These are phyloP conservation scores for Alethe castanea DNA, from an alignment of 2,113 vertebrate genomes.

Conservation along the genomic window DNA sequence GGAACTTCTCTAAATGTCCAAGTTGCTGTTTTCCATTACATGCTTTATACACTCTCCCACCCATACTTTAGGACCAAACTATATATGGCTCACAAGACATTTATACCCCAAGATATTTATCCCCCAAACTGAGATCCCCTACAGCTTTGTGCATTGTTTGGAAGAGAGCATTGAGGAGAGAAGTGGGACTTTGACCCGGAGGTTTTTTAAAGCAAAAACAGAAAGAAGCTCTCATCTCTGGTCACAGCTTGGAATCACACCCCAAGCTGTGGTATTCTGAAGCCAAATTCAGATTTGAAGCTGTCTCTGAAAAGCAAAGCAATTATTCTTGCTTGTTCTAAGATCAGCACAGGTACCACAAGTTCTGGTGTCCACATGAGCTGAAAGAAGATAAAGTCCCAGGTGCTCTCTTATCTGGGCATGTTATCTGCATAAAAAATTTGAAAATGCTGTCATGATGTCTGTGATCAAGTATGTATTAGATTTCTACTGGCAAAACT, in stretches of 20 bases:
- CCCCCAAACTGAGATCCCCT: background rate
- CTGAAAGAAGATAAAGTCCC: background rate
- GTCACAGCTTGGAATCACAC: background rate
- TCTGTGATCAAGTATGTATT: background rate
- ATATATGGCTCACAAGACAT: background rate
- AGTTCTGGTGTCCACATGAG: background rate
- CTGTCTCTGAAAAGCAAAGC: background rate
- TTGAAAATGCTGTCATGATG: background rate
- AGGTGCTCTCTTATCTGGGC: background rate
- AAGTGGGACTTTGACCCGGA: background rate
- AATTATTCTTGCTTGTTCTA: background rate
- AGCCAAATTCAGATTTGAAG: background rate
- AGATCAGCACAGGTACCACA: background rate
- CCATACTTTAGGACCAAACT: background rate
- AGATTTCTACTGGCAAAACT: background rate
- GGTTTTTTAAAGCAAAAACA: background rate
- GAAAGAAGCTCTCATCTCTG: background rate
- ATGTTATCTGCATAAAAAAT: background rate
- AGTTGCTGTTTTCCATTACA: background rate
- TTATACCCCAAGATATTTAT: background rate
- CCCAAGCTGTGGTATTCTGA: background rate
- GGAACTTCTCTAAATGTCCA: background rate
- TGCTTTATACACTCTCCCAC: background rate
- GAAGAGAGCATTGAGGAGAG: background rate
- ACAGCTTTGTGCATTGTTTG: background rate